Conservation (phyloP, 2,797 vertebrate species). For the Onychomys torridus region DNA sequence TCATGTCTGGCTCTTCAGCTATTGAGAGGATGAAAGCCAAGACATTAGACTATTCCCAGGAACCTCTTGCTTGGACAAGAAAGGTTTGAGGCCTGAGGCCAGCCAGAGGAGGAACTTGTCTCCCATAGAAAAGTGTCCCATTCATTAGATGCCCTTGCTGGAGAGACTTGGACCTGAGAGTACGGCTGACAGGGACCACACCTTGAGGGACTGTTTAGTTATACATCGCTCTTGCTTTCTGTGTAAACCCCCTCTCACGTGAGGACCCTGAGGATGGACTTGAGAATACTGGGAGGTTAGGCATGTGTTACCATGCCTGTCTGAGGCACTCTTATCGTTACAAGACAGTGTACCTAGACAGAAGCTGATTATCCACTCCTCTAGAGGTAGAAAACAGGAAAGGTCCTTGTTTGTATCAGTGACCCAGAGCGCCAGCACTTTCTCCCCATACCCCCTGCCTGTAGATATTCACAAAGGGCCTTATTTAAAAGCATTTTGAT, state of each 20-base stretch:
- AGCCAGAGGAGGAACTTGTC: not conserved
- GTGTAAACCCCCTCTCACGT: not conserved
- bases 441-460: not conserved
- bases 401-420: not conserved
- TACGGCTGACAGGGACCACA: not conserved
- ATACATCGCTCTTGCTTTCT: not conserved
- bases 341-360: not conserved
- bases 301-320: too few relatives aligned
- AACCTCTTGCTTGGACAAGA: not conserved
- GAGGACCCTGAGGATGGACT: not conserved
- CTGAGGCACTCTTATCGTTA: not conserved
- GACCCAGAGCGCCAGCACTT: too few relatives aligned
- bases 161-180: not conserved
- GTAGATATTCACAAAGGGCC: not conserved
- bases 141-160: not conserved
- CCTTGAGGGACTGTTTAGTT: not conserved
- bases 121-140: not conserved
- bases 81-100: not conserved
- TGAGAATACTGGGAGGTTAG: not conserved
- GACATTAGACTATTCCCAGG: not conserved
- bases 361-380: not conserved
- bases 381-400: not conserved
- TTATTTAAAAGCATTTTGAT: not conserved
- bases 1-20: not conserved
- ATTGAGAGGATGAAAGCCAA: not conserved